Evolutionary conservation across 2,888 invertebrate genomes (phyloP), one percentile per base, ranked within the genome.

Genomic region (Tetropium fuscum): DNA sequence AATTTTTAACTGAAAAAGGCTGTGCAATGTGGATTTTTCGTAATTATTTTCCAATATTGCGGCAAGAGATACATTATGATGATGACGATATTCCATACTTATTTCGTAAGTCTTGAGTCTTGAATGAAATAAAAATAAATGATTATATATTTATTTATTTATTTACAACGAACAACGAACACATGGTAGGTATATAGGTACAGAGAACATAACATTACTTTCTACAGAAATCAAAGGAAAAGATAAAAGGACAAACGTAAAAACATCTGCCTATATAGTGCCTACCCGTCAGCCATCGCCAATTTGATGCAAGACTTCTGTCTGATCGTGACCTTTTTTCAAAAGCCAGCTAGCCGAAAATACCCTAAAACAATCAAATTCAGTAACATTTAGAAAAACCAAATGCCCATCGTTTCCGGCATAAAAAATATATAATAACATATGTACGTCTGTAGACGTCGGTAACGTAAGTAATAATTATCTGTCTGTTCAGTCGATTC

Each of bases 341-440:
- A 15, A 19, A 41, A 11, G 20, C 20, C 2, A 41, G 11, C 36
- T 15, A 22, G n/a, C 20, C 51, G 18, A 51, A 51, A 40, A 51
- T 40, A 36, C 38, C 57, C 54, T 68, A 69, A 74, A 74, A 74
- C 73, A 74, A 75, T 70, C 68, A 72, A 68, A 70, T 66, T 70
- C 72, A 67, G 72, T 70, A 69, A 70, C 73, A 73, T 67, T 71
- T 65, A 66, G 66, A 74, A 71, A 71, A 72, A 70, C 57, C 72
- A 22, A 68, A 69, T 67, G 72, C 69, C 73, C 71, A 70, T 68
- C 77, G 78, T 81, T 81, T 81, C 81, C 81, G 81, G 81, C 80
- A 80, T 79, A 80, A 81, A 80, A 80, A 80, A 80, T 78, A 80
- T 79, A 76, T 81, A 81, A 81, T 81, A 80, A 80, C 76, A 80